Evolutionary conservation across 2,888 invertebrate genomes (phyloP), one percentile per base, ranked within the genome.

Genomic region (Odontothrips loti): DNA sequence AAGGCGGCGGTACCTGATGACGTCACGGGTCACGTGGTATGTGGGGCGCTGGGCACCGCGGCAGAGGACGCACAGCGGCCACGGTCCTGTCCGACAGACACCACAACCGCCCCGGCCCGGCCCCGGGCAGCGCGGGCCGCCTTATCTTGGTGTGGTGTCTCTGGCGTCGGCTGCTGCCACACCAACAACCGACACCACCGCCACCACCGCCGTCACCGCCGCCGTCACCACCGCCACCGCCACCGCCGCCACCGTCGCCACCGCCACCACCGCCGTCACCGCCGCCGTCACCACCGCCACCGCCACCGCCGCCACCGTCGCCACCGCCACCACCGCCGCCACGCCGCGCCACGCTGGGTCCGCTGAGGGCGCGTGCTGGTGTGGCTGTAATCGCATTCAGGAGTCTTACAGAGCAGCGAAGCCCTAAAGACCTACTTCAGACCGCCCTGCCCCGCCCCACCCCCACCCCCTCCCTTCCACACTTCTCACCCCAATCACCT

Each of bases 391-490:
- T 75, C 68, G 68, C 68, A 75, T 75, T 75, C 68, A 23, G 68
- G 68, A 75, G 68, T 75, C 68, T 75, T 75, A 75, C 68, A 75
- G 68, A 23, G 68, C 68, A 75, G 68, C 68, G 68, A 75, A 75
- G 68, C 68, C 68, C 68, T 75, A 27, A 75, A 75, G 68, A 75
- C 68, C 68, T 75, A 75, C 68, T 75, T 75, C 68, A 75, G 68
- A 23, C 27, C 68, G 27, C 27, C 68, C 68, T 17, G 48, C 48
- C 48, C 48, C 48, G 51, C 51, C 51, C 51, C 51, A 17, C 51
- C 15, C n/a, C n/a, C n/a, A n/a, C 58, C 17, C 20, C 0, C 20
- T 15, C 58, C 58, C 17, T 17, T 58, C 58, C 58, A 43, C 34
- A 43, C 34, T 43, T 43, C 34, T 43, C 34, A 58, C 58, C 58